phyloP scores from a whole-genome alignment of 2,797 vertebrate genomes.

The Nasua narica region DNA sequence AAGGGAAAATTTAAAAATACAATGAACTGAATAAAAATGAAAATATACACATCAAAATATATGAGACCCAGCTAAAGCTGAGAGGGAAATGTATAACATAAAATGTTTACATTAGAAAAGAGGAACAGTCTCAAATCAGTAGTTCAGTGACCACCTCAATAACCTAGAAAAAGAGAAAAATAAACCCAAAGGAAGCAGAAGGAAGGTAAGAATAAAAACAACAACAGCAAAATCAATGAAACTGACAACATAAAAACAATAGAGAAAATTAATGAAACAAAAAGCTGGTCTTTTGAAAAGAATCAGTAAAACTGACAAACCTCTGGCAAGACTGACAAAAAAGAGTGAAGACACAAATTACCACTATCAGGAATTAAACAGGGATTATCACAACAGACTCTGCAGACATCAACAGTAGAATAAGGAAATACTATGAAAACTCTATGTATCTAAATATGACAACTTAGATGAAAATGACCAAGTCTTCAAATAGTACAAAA shows the following conservation, averaged over 20 bases:
- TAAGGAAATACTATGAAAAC: conserved; percentile 27
- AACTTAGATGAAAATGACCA: not conserved
- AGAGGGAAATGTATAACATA: conserved; percentile 8
- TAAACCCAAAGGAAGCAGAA: not conserved
- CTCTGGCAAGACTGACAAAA: conserved; percentile 39
- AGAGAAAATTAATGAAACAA: conserved; percentile 21
- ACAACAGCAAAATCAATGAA: not conserved
- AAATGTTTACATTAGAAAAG: conserved; percentile 15
- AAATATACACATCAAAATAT: conserved; percentile 11
- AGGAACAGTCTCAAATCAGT: conserved; percentile 18
- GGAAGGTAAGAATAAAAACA: conserved; percentile 3
- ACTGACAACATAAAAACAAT: conserved; percentile 41
- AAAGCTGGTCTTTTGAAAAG: not conserved
- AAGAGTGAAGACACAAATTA: not conserved
- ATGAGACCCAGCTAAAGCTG: not conserved
- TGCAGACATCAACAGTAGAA: not conserved
- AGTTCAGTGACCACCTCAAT: not conserved
- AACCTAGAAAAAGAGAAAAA: conserved; percentile 3
- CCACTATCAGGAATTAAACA: conserved; percentile 14
- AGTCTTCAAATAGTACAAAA: not conserved
- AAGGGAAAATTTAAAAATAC: conserved; percentile 6
- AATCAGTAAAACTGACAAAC: conserved; percentile 46
- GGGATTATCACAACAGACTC: not conserved
- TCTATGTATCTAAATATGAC: not conserved
- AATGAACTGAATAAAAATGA: conserved; percentile 7